Conservation (phyloP, 2,888 invertebrate genomes). For the Norana najaformis region DNA sequence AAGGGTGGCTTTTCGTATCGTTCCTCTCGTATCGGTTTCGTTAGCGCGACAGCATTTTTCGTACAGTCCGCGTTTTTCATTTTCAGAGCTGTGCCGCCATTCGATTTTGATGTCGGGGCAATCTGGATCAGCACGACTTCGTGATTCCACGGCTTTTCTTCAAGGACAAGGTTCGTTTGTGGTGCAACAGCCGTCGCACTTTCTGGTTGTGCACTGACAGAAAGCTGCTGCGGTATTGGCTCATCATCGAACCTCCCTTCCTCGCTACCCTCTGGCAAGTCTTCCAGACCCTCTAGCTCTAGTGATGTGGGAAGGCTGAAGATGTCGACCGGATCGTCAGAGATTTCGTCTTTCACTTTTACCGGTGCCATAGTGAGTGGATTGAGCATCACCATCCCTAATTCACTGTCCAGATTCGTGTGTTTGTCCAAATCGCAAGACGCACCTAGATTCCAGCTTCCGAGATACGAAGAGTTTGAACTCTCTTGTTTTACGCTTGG, state of each 20-base stretch:
- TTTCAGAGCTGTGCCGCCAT: constrained; percentile 10
- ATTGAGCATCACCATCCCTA: neutral
- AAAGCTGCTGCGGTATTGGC: neutral
- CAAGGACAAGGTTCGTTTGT: neutral
- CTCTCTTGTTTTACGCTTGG: neutral
- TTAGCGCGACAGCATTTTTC: constrained; percentile 10
- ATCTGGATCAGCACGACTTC: constrained; percentile 31
- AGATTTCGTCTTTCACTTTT: neutral
- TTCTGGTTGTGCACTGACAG: neutral
- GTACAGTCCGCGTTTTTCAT: neutral
- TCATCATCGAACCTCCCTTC: neutral
- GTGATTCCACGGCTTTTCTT: constrained; percentile 14
- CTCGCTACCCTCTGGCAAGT: neutral
- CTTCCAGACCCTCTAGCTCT: neutral
- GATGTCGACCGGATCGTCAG: neutral
- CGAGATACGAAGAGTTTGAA: neutral
- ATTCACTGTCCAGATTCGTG: neutral
- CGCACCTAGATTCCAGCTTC: neutral
- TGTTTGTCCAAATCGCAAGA: neutral
- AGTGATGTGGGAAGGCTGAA: neutral
- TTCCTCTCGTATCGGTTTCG: constrained; percentile 9
- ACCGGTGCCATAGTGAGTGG: neutral
- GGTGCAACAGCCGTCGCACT: neutral
- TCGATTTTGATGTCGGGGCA: constrained; percentile 44
- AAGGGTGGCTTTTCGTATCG: constrained; percentile 82